Evolutionary conservation across 2,797 vertebrate genomes (phyloP).

Genomic region (Girardinus metallicus): DNA sequence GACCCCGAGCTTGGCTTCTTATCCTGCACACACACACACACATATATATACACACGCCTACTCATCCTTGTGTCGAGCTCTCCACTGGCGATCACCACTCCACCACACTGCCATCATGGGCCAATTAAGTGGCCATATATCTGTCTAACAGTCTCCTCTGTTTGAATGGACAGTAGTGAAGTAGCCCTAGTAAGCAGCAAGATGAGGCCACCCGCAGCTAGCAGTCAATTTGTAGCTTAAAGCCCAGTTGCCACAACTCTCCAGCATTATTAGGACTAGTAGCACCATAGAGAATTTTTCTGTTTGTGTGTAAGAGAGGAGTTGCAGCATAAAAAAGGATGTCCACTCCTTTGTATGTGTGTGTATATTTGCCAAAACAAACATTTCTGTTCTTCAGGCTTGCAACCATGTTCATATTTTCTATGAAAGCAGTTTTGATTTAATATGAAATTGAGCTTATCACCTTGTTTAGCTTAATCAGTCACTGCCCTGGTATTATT

Average conservation of each 20-base stretch:
- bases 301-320: constrained; percentile 28
- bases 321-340: constrained; percentile 15
- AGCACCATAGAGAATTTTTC: constrained; percentile 69
- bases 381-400: constrained; percentile 14
- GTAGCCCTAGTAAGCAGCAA: constrained; percentile 69
- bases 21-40: constrained; percentile 22
- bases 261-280: constrained; percentile 76
- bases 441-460: neutral
- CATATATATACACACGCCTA: constrained; percentile 68
- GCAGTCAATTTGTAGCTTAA: constrained; percentile 81
- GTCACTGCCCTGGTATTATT: neutral
- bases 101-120: constrained; percentile 82
- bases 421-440: constrained; percentile 4
- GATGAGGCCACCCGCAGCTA: constrained; percentile 70
- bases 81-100: constrained; percentile 82
- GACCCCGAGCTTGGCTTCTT: constrained; percentile 26
- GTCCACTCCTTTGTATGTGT: constrained; percentile 30
- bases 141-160: constrained; percentile 78
- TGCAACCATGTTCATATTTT: constrained; percentile 7
- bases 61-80: constrained; percentile 82
- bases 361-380: constrained; percentile 1
- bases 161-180: constrained; percentile 75
- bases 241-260: constrained; percentile 77
- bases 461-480: neutral
- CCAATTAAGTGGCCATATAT: constrained; percentile 86